Base-by-base conservation (phyloP, 2,113 vertebrate genomes). In the Reinhardtius hippoglossoides region DNA sequence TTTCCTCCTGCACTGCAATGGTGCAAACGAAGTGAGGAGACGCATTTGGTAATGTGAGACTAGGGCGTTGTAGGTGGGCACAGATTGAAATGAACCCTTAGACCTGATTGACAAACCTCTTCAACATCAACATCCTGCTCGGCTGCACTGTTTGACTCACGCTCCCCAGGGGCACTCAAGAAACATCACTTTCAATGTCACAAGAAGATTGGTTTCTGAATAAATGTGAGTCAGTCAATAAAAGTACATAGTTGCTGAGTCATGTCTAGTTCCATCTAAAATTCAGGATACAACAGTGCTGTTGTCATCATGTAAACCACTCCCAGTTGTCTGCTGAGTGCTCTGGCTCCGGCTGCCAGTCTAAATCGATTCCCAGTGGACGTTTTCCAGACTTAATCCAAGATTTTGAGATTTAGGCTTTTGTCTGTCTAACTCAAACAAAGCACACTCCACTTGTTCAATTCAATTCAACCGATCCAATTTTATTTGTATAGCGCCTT, bases 351-450 rank as follows among this genome's bases (percentile, higher is more conserved):
- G 48, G 3, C 60, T 71, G 31, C 23, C 54, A 56, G 57, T 21
- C 75, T 37, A 21, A 46, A 71, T 68, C 12, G 1, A 76, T 40
- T 84, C 74, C 63, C 68, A 24, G 20, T 74, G 64, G 78, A 85
- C 27, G n/a, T 67, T 69, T 63, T 87, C 69, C 80, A 87, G 81
- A 79, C 58, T 84, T 61, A 81, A 85, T 64, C 60, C 35, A 1
- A 68, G 21, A 60, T 78, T 81, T 54, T 59, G 62, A 71, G 68
- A 76, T 75, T 74, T 44, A 37, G 14, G 14, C 9, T 48, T 71
- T 70, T 27, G n/a, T 27, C 5, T 10, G 16, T 57, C 18, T 14
- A n/a, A 76, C 31, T 80, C 31, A 81, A 87, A 69, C 26, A 5
- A n/a, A 58, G 6, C 26, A 13, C n/a, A 74, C 60, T 67, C 56